A percentile compares a stretch with the other conserved stretches of the same genome.
Evolutionary conservation across 2,113 vertebrate species (phyloP).

Genomic region (Cepphus grylle): DNA sequence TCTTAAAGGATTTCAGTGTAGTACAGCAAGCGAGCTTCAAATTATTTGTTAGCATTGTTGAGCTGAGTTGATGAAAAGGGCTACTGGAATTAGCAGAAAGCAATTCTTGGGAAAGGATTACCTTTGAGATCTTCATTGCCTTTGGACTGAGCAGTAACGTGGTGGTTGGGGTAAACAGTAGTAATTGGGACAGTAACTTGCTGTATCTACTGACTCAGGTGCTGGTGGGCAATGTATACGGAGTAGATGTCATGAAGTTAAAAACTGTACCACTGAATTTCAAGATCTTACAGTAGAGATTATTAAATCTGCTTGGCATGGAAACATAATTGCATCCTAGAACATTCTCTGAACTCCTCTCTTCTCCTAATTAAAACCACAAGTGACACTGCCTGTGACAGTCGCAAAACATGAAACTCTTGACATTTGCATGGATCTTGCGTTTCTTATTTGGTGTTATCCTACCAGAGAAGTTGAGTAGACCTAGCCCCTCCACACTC

Average conservation of each 20-base stretch:
- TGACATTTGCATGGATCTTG: not conserved
- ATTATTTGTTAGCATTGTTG: not conserved
- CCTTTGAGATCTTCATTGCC: not conserved
- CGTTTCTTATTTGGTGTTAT: not conserved
- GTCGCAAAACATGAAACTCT: not conserved
- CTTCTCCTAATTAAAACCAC: not conserved
- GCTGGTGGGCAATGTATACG: not conserved
- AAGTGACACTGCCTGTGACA: not conserved
- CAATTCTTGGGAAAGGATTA: not conserved
- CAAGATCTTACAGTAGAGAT: not conserved
- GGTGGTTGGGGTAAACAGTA: not conserved
- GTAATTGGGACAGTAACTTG: not conserved
- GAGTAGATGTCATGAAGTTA: not conserved
- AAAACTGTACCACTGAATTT: not conserved
- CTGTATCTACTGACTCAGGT: not conserved
- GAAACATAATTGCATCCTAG: not conserved
- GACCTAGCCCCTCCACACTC: rapidly evolving
- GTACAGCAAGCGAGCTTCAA: not conserved
- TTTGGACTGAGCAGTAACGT: not conserved
- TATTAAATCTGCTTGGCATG: not conserved
- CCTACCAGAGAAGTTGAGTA: not conserved
- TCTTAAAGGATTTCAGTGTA: not conserved
- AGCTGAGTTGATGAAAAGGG: not conserved
- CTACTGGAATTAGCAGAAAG: not conserved
- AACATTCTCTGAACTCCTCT: not conserved